Evolutionary conservation across 2,888 invertebrate species (phyloP).

Genomic region (Nomada ruficornis): DNA sequence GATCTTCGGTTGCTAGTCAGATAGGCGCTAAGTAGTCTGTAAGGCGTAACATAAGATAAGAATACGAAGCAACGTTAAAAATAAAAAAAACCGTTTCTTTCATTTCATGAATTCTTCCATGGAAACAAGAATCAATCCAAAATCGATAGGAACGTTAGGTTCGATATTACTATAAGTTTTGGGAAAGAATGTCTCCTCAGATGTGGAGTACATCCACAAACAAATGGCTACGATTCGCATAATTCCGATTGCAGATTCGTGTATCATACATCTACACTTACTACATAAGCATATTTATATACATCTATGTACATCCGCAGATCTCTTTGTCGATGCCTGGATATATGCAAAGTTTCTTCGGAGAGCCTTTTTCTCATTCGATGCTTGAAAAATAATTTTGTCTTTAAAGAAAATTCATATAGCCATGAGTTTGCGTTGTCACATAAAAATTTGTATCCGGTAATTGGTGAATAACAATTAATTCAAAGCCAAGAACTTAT

Average conservation of each 20-base stretch:
- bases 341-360: neutral
- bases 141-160: no score
- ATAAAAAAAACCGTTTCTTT: constrained; percentile 11
- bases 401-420: neutral
- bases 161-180: no score
- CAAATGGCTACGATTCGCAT: no score
- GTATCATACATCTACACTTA: constrained; percentile 9
- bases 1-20: constrained; percentile 65
- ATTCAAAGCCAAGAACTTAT: no score
- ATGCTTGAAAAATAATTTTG: neutral
- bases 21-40: constrained; percentile 60
- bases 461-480: no score
- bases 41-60: constrained; percentile 34
- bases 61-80: neutral
- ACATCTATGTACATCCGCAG: constrained; percentile 49
- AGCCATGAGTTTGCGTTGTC: no score
- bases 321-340: constrained; percentile 20
- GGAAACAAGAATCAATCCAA: no score
- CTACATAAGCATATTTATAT: constrained; percentile 23
- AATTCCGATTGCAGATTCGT: constrained; percentile 1
- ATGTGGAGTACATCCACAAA: no score
- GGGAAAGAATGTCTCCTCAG: no score
- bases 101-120: no score
- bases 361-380: neutral
- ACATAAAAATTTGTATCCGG: no score